Base-by-base conservation (phyloP, 2,888 invertebrate genomes). In the Rhaphigaster nebulosa region DNA sequence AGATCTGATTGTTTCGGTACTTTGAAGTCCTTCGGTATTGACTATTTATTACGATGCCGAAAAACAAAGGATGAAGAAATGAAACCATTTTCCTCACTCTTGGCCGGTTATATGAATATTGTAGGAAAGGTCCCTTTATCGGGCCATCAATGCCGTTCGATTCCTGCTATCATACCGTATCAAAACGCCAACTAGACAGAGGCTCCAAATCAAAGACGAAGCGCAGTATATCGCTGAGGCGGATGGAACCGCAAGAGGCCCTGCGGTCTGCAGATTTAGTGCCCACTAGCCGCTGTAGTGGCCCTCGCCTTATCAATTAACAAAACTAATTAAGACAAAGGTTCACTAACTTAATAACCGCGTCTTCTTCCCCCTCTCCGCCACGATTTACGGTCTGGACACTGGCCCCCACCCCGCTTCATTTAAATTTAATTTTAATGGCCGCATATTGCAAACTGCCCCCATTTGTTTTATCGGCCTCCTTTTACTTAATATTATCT, bases 301-400 rank as follows among this genome's bases (percentile, higher is more conserved):
- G 60, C 54, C 56, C 60, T 60, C 23, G 88, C 38, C 41, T 88
- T 88, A 88, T 88, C 88, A 88, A 88, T 88, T 88, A 88, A 60
- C 88, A 88, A 88, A 88, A 88, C 88, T 88, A 88, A 88, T 88
- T 56, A 88, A 88, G 88, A 88, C 88, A 88, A 88, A 88, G 56
- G 56, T 88, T 45, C 84, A 38, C 87, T 54, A 87, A 87, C 34
- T 87, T 87, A 87, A 87, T 87, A 87, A 52, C 54, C 52, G 56
- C 87, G 87, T 87, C 87, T 87, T 56, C 87, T 54, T 34, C 41
- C 87, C 54, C 50, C 84, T 50, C 38, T 56, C 52, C n/a, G 3
- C 26, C 45, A n/a, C 34, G 45, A 84, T 84, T 84, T 84, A 84
- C 84, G 84, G 84, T 15, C 84, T 84, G 84, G 84, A 84, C 84